Conservation (phyloP, 2,113 vertebrate species). For the Paralichthys olivaceus region DNA sequence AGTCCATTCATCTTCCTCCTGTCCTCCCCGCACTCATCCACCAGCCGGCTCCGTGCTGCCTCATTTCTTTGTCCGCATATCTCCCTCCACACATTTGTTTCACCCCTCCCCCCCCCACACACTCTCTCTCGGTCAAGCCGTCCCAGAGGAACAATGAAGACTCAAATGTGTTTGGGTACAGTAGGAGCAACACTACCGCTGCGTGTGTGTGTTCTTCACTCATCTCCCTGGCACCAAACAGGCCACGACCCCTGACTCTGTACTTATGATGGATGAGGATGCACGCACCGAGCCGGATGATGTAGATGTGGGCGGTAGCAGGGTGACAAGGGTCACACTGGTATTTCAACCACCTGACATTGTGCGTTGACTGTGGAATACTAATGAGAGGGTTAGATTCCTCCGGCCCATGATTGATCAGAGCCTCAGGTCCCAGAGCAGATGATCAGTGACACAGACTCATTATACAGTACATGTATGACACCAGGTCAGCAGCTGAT, state of each 20-base stretch:
- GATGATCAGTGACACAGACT: conserved; percentile 24
- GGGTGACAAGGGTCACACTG: conserved; percentile 32
- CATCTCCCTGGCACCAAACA: conserved; percentile 38
- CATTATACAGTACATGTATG: conserved; percentile 11
- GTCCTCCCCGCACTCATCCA: conserved; percentile 52
- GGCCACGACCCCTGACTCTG: conserved; percentile 36
- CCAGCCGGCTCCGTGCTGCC: conserved; percentile 32
- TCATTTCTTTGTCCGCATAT: conserved; percentile 60
- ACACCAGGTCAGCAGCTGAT: background rate
- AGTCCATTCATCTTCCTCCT: conserved; percentile 75
- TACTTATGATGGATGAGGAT: conserved; percentile 55
- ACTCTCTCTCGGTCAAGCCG: background rate
- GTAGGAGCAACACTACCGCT: conserved; percentile 5
- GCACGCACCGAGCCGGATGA: conserved; percentile 26
- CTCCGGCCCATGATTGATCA: conserved; percentile 25
- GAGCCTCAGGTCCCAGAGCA: conserved; percentile 17
- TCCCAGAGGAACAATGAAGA: conserved; percentile 46
- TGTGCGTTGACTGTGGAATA: conserved; percentile 33
- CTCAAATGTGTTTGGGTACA: conserved; percentile 39
- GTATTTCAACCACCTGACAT: conserved; percentile 43
- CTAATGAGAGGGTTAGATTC: conserved; percentile 27
- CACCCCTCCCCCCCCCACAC: conserved; percentile 35
- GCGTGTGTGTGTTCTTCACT: conserved; percentile 12
- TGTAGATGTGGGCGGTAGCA: conserved; percentile 36
- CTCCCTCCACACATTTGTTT: conserved; percentile 67